Conservation (phyloP, 30 jellyfish, hydroid and myxozoan species). For the Rhopilema esculentum region DNA sequence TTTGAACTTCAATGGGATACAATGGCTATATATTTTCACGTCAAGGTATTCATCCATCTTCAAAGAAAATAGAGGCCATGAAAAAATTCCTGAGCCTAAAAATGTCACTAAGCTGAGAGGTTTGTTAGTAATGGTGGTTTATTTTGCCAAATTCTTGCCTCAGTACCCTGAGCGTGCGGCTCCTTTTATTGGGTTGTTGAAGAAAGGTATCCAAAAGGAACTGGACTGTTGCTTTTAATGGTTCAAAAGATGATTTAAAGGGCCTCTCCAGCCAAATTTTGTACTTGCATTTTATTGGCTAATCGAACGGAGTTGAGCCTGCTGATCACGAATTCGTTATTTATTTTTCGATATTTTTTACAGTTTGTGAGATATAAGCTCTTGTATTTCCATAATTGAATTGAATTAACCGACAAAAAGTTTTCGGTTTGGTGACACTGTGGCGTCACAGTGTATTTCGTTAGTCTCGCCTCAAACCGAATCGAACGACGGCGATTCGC, state of each 20-base stretch:
- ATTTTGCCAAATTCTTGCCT: constrained; percentile 53
- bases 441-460: too few species aligned
- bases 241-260: constrained; percentile 15
- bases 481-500: too few species aligned
- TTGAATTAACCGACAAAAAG: too few species aligned
- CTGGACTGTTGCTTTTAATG: constrained; percentile 47
- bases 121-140: constrained; percentile 29
- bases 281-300: too few species aligned
- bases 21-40: constrained; percentile 64
- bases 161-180: constrained; percentile 55
- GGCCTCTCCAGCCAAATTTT: too few species aligned
- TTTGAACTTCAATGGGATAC: constrained; percentile 53
- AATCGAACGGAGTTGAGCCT: too few species aligned
- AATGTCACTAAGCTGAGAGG: constrained; percentile 63
- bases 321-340: too few species aligned
- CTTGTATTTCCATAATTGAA: too few species aligned
- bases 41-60: constrained; percentile 58
- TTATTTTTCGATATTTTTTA: too few species aligned
- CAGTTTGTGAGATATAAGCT: too few species aligned
- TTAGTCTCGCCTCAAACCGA: too few species aligned
- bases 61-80: constrained; percentile 50
- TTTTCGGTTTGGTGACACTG: too few species aligned
- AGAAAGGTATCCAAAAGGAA: constrained; percentile 29
- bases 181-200: constrained; percentile 38
- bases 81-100: constrained; percentile 65